Evolutionary conservation across 2,113 vertebrate species (phyloP), one percentile per base, ranked within the genome.

Genomic region (Nettapus auritus): DNA sequence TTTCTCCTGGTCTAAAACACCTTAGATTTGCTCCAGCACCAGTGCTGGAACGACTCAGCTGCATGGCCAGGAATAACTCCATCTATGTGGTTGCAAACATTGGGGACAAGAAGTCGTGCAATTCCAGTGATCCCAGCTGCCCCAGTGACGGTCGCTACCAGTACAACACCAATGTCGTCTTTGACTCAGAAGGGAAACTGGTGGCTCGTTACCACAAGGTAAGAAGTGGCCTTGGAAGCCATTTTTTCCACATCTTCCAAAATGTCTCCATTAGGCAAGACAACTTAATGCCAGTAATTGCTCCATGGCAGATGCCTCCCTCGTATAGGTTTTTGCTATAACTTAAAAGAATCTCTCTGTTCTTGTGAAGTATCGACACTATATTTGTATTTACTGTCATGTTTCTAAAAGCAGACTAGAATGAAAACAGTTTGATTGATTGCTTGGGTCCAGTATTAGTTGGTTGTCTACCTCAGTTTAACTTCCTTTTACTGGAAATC

Each of bases 31-130:
- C 88, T 52, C 21, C 8, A 7, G 52, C 94, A 4, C 93, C 88
- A n/a, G 96, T 97, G n/a, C 97, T 93, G 91, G 62, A 88, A 89
- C 89, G 96, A 16, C 92, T 99, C 86, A 99, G 98, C 96, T 99
- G 98, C 55, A 97, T 99, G 95, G 98, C 99, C 52, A 98, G 94
- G 34, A 91, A 96, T 33, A 90, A 99, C 91, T 95, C 91, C 23
- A 98, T 99, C 90, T 99, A 98, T 83, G 67, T 99, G 64, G 98
- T 98, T 97, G 99, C 98, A 81, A 99, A 99, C 96, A 98, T 98
- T 1, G 94, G 97, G 38, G 97, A 98, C 85, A 98, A 97, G 96
- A 98, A 98, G 59, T 40, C 13, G 0, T 98, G 97, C n/a, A 81
- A 93, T 78, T 67, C 76, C 79, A 96, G 70, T 10, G 97, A 98